Evolutionary conservation across 2,888 invertebrate species (phyloP).

Genomic region (Drosophila silvestris): DNA sequence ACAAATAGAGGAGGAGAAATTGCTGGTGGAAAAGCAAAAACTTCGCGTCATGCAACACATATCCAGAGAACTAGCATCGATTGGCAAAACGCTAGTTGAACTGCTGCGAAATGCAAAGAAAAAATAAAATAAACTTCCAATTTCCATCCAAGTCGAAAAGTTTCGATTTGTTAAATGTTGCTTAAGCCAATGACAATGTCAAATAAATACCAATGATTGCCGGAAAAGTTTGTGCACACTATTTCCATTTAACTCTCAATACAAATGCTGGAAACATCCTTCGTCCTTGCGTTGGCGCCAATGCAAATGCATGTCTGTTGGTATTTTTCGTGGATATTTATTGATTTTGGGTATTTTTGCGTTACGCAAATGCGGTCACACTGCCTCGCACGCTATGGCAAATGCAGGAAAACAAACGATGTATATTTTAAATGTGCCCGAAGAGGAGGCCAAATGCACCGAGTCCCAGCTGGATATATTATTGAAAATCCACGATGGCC

Average conservation of each 20-base stretch:
- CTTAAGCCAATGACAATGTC: neutral
- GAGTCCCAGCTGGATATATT: conserved; percentile 67
- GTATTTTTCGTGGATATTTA: conserved; percentile 7
- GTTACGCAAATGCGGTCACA: conserved; percentile 14
- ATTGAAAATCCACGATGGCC: conserved; percentile 56
- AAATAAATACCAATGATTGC: conserved; percentile 4
- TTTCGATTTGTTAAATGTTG: neutral
- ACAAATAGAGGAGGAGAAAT: conserved; percentile 59
- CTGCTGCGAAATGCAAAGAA: conserved; percentile 33
- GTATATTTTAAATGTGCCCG: conserved; percentile 63
- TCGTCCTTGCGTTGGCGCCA: neutral
- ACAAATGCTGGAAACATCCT: neutral
- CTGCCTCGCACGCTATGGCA: conserved; percentile 25
- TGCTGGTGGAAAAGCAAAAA: conserved; percentile 55
- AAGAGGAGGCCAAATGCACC: conserved; percentile 60
- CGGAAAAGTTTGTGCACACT: neutral
- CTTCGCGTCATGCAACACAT: conserved; percentile 61
- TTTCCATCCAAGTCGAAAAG: neutral
- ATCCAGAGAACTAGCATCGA: conserved; percentile 38
- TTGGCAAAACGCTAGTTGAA: conserved; percentile 42
- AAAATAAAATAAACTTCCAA: neutral
- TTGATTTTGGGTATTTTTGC: neutral
- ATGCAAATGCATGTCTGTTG: neutral
- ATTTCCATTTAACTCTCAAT: neutral
- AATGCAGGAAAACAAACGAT: conserved; percentile 37